These are phyloP conservation scores for Halocynthia aurantium DNA, from an alignment of 23 tunicate genomes.

Conservation along the genomic window DNA sequence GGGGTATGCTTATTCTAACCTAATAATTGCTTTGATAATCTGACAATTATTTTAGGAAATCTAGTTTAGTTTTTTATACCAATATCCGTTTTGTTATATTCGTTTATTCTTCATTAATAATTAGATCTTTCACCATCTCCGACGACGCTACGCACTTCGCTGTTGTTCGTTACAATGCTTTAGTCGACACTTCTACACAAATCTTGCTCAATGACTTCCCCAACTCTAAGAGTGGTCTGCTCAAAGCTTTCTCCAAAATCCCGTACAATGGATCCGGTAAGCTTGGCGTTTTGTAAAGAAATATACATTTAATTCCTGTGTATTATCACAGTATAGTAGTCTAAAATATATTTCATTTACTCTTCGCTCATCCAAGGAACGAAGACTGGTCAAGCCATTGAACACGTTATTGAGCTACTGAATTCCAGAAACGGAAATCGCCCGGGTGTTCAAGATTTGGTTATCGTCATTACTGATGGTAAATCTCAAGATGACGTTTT, in stretches of 20 bases:
- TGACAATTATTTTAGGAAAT: neutral
- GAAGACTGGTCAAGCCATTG: conserved; percentile 20
- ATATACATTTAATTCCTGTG: neutral
- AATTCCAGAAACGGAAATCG: neutral
- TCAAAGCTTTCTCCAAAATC: conserved; percentile 6
- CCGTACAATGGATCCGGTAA: conserved; percentile 20
- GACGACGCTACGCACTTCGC: conserved; percentile 21
- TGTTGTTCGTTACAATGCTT: conserved; percentile 12
- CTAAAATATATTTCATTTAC: too few species aligned
- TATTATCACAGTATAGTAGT: neutral
- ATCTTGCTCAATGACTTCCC: conserved; percentile 4
- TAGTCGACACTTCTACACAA: conserved; percentile 10
- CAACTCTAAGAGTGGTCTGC: conserved; percentile 4
- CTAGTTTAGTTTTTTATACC: neutral
- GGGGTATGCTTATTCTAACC: conserved; percentile 24
- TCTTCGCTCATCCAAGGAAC: neutral
- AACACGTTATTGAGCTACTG: neutral
- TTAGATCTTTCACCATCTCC: conserved; percentile 24
- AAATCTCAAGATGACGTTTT: conserved; percentile 18
- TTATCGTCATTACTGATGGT: conserved; percentile 24
- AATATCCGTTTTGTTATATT: too few species aligned
- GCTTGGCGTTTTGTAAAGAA: neutral
- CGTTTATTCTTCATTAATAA: neutral
- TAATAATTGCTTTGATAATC: neutral
- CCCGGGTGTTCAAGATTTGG: conserved; percentile 16